Evolutionary conservation across 2,113 vertebrate species (phyloP).

Genomic region (Albula goreensis): DNA sequence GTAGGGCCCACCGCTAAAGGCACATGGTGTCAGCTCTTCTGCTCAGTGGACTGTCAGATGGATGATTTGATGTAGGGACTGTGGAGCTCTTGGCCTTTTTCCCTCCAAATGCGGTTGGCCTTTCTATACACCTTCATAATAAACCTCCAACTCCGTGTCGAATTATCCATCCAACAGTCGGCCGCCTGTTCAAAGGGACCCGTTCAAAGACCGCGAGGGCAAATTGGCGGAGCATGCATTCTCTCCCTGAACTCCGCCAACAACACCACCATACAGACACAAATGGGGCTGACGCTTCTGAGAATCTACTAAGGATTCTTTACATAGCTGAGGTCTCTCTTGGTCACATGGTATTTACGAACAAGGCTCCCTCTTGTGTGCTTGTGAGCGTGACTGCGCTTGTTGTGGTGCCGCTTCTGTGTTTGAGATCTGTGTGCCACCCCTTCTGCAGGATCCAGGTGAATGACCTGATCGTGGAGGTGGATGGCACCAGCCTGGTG

Average conservation of each 20-base stretch:
- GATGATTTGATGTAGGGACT: too few species aligned
- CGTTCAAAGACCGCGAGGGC: background rate
- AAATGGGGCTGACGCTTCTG: background rate
- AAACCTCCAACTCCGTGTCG: background rate
- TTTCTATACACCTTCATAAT: too few species aligned
- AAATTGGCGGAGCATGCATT: background rate
- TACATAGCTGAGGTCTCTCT: background rate
- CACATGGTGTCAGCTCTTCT: too few species aligned
- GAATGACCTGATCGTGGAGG: conserved; percentile 93
- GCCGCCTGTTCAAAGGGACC: background rate
- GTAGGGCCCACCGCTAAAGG: too few species aligned
- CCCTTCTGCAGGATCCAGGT: conserved; percentile 62
- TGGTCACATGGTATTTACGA: background rate
- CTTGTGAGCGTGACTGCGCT: background rate
- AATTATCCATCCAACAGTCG: background rate
- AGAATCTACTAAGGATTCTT: background rate
- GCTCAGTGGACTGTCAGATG: too few species aligned
- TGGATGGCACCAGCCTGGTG: conserved; percentile 92
- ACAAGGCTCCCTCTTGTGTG: background rate
- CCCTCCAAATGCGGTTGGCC: too few species aligned
- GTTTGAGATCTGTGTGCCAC: too few species aligned
- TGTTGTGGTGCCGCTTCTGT: background rate
- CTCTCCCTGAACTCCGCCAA: background rate
- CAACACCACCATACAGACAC: background rate
- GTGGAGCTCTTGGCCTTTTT: too few species aligned